phyloP scores from a whole-genome alignment of 2,113 vertebrate genomes.

The Phainopepla nitens region DNA sequence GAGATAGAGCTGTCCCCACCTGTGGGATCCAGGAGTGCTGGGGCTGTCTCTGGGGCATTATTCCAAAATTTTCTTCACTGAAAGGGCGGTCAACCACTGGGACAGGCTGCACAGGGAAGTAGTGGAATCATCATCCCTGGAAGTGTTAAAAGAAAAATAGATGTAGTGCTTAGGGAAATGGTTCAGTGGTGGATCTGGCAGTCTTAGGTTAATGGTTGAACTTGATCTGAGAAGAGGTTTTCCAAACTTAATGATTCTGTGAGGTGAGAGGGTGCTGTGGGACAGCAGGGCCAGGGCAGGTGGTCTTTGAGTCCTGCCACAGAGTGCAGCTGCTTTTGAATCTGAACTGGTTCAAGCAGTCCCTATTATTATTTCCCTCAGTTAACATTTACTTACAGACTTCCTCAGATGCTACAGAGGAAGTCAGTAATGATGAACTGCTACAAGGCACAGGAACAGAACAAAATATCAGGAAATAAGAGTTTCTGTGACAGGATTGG shows the following conservation, averaged over 20 bases:
- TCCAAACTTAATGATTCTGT: neutral
- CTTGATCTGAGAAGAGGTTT: neutral
- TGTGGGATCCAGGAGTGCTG: too few species aligned
- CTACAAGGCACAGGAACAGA: neutral
- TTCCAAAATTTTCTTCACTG: accelerated
- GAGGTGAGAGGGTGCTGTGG: neutral
- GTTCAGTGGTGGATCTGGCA: neutral
- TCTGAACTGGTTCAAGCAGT: neutral
- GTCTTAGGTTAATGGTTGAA: neutral
- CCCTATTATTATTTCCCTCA: neutral
- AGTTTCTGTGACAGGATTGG: neutral
- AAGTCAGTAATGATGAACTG: neutral
- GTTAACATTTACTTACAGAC: neutral
- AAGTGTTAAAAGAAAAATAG: too few species aligned
- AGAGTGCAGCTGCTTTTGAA: neutral
- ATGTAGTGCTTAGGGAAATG: neutral
- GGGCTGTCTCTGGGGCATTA: neutral
- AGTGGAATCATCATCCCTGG: neutral
- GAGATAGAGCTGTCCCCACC: too few species aligned
- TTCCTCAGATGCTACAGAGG: neutral
- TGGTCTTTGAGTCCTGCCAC: neutral
- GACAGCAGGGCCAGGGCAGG: neutral
- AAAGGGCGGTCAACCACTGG: too few species aligned
- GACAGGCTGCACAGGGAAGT: neutral
- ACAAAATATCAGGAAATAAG: neutral